Percentiles rank a stretch among this genome's conserved stretches.
Conservation (phyloP, 2,113 vertebrate genomes). For the Pungitius pungitius region DNA sequence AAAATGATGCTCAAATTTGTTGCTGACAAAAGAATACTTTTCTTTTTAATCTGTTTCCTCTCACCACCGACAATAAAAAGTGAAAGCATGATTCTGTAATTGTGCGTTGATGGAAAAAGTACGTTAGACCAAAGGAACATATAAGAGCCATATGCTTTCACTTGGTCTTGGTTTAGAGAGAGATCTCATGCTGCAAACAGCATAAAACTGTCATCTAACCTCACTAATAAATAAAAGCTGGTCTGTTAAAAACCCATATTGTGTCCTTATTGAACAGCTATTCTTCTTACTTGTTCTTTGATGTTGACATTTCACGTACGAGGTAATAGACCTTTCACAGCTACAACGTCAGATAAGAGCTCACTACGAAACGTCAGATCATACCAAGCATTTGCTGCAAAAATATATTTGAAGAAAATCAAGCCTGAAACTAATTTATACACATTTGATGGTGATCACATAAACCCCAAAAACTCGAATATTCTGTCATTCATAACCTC, state of each 20-base stretch:
- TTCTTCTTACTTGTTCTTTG: constrained; percentile 4
- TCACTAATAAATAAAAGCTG: not conserved
- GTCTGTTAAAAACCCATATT: not conserved
- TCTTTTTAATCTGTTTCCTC: not conserved
- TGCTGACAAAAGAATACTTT: not conserved
- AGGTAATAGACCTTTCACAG: constrained; percentile 12
- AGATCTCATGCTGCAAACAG: constrained; percentile 24
- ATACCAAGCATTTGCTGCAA: not conserved
- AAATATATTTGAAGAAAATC: not conserved
- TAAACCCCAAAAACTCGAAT: not conserved
- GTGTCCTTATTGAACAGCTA: not conserved
- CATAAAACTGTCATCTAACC: constrained; percentile 23
- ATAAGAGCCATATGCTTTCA: constrained; percentile 27
- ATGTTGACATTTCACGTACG: constrained; percentile 31
- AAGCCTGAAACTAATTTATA: not conserved
- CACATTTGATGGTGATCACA: constrained; percentile 8
- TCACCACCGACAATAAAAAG: not conserved
- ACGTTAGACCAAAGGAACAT: not conserved
- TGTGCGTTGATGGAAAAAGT: constrained; percentile 10
- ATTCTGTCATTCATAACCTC: constrained; percentile 21
- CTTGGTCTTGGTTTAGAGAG: constrained; percentile 44
- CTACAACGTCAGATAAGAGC: constrained; percentile 2
- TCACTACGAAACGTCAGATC: not conserved
- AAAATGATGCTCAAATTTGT: constrained; percentile 12
- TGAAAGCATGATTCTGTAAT: not conserved